Percentiles rank a stretch among this genome's conserved stretches.
phyloP scores from a whole-genome alignment of 2,888 invertebrate species.

The Lottia gigantea region DNA sequence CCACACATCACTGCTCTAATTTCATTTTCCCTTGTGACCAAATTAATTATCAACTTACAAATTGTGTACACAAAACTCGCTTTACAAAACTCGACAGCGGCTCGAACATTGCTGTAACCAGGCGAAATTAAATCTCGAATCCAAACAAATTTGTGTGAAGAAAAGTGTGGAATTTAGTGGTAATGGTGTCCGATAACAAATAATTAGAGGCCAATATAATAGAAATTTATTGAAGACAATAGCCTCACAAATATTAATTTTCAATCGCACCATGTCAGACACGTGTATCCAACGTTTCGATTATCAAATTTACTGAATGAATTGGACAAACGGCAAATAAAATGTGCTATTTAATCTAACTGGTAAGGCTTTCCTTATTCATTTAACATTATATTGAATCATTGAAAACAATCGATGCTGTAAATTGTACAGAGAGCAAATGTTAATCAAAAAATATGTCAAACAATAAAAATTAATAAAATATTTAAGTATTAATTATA shows the following conservation, averaged over 20 bases:
- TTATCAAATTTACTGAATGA: too few species aligned
- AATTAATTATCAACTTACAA: conserved; percentile 25
- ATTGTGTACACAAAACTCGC: conserved; percentile 17
- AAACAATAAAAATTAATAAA: background rate
- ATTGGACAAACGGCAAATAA: too few species aligned
- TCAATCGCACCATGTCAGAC: background rate
- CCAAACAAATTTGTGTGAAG: conserved; percentile 3
- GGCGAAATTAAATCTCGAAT: background rate
- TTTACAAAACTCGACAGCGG: background rate
- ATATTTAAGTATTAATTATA: background rate
- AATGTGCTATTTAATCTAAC: too few species aligned
- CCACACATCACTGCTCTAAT: conserved; percentile 10
- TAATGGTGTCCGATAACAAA: too few species aligned
- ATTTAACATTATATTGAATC: too few species aligned
- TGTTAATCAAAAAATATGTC: background rate
- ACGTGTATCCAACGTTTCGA: background rate
- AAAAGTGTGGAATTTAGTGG: too few species aligned
- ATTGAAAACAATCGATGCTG: background rate
- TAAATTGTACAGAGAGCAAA: background rate
- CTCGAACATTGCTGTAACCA: background rate
- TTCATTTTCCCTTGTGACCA: conserved; percentile 21
- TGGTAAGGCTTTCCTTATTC: too few species aligned
- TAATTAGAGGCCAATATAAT: background rate
- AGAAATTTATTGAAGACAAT: conserved; percentile 1
- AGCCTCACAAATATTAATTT: background rate